Conservation (phyloP, 2,797 vertebrate genomes). For the Centropyge bicolor region DNA sequence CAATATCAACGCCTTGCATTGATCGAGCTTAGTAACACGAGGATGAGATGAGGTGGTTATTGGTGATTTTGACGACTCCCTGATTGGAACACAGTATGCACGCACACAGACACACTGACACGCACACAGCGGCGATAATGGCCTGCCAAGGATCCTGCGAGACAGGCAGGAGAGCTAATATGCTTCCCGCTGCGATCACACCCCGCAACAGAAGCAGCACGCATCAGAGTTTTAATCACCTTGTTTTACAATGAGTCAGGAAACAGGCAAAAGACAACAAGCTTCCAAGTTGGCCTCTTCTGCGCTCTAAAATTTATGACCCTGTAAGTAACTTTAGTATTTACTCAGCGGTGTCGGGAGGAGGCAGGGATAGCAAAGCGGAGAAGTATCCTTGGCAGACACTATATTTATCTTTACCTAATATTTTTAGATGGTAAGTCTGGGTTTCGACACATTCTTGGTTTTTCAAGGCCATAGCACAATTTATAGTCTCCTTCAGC, state of each 20-base stretch:
- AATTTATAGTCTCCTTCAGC: conserved; percentile 47
- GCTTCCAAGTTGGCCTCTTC: conserved; percentile 54
- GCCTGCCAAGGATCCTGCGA: conserved; percentile 35
- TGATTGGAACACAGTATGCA: background rate
- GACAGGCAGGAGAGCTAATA: conserved; percentile 46
- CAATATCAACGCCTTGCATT: conserved; percentile 7
- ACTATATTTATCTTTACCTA: conserved; percentile 72
- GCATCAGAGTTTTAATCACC: conserved; percentile 69
- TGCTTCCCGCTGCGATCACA: conserved; percentile 55
- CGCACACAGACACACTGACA: conserved; percentile 14
- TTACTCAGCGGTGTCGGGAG: conserved; percentile 67
- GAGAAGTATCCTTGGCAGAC: conserved; percentile 72
- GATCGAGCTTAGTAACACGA: conserved; percentile 1
- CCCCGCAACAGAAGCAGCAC: conserved; percentile 63
- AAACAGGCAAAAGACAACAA: conserved; percentile 61
- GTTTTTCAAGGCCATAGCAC: conserved; percentile 39
- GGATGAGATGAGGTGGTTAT: background rate
- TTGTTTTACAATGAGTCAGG: conserved; percentile 70
- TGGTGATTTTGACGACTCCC: background rate
- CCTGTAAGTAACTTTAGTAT: conserved; percentile 77
- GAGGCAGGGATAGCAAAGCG: conserved; percentile 65
- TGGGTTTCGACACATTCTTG: conserved; percentile 72
- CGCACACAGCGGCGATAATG: conserved; percentile 34
- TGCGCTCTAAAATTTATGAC: conserved; percentile 69
- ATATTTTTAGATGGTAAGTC: conserved; percentile 74